A percentile compares a stretch with the other conserved stretches of the same genome.
These are phyloP conservation scores for Cryptus armator DNA, from an alignment of 2,888 invertebrate genomes.

Conservation along the genomic window DNA sequence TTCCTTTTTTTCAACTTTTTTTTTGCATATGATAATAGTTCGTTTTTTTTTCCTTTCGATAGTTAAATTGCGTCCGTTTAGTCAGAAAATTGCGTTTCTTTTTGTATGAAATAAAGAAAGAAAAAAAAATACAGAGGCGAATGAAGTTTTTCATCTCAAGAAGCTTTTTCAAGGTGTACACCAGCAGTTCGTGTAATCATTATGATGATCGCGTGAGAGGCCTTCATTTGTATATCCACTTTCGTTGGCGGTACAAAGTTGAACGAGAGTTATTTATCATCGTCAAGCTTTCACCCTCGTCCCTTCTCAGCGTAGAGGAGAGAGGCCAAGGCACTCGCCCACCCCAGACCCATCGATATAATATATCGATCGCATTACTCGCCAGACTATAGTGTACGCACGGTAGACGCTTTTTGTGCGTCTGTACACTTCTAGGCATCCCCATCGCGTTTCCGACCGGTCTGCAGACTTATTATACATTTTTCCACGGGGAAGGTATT, in stretches of 20 bases:
- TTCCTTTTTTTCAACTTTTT: no score
- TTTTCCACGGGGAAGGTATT: constrained; percentile 51
- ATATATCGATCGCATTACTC: constrained; percentile 77
- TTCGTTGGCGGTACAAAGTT: constrained; percentile 66
- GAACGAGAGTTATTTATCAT: constrained; percentile 78
- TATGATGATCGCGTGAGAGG: constrained; percentile 70
- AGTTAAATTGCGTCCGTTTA: no score
- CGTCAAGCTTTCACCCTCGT: constrained; percentile 75
- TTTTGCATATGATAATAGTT: no score
- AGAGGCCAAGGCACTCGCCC: constrained; percentile 61
- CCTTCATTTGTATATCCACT: constrained; percentile 69
- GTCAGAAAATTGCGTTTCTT: no score
- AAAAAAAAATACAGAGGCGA: constrained; percentile 16
- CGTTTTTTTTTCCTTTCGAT: no score
- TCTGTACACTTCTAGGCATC: constrained; percentile 49
- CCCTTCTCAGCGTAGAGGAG: constrained; percentile 58
- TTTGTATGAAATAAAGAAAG: not conserved
- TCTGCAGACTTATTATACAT: constrained; percentile 61
- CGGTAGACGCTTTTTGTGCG: constrained; percentile 63
- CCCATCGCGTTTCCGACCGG: constrained; percentile 46
- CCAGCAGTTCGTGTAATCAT: constrained; percentile 60
- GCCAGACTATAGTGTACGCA: constrained; percentile 32
- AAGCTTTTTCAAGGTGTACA: constrained; percentile 31
- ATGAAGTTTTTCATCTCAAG: constrained; percentile 41
- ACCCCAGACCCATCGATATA: constrained; percentile 71